Evolutionary conservation across 1,140 invertebrate genomes (phyloP), one percentile per base, ranked within the genome.

Genomic region (Penaeus japonicus): DNA sequence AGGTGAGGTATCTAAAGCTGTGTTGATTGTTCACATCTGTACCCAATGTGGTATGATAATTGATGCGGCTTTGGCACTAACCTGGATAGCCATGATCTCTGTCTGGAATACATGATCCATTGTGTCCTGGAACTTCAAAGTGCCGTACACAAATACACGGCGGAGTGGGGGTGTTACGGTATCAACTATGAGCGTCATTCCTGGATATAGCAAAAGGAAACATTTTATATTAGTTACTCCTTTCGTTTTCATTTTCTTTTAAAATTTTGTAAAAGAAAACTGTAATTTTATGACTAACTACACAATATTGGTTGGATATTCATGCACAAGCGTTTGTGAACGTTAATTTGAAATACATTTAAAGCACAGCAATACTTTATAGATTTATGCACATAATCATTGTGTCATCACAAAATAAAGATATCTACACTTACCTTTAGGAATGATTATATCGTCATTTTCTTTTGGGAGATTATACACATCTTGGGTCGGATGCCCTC

Each of bases 111-210:
- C 81, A 39, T 84, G 65, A 30, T 89, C 81, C 87, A 73, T 73
- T 30, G 65, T 39, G 65, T 89, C 87, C n/a, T 79, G 27, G 53
- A 89, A 73, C 47, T 89, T 84, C 17, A 89, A 27, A 4, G 39
- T 57, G 35, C 87, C 87, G 27, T 88, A 89, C 4, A 89, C 78
- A 24, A 24, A 53, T 3, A 89, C 73, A 27, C 87, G 55, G 20
- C 65, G 54, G 20, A 89, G 39, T 0, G 39, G 32, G 2, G 87
- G 87, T n/a, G 77, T 35, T 7, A 47, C 7, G 4, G 30, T 65
- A 27, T 89, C 87, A 1, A 82, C 55, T 35, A 89, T 39, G 18
- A 89, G 39, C 57, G 62, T 53, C 32, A 84, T 77, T 12, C 79
- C 87, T 75, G 57, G 2, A 82, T 27, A n/a, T 55, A 55, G 15